Evolutionary conservation across 2,797 vertebrate genomes (phyloP).

Genomic region (Girardinus metallicus): DNA sequence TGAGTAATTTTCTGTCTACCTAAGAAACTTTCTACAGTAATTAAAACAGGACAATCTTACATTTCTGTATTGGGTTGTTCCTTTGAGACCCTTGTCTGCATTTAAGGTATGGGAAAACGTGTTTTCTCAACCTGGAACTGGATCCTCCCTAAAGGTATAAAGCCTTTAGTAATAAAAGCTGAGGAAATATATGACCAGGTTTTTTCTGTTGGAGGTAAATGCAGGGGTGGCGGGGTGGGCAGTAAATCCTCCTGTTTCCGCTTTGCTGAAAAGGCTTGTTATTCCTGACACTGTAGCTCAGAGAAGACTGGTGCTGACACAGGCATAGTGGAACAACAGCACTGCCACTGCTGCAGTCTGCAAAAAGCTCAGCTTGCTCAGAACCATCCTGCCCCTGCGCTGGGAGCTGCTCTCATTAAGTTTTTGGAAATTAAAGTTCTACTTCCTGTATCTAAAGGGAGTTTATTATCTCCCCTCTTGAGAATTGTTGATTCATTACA

Average conservation of each 20-base stretch:
- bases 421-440: slow-evolving; percentile 12
- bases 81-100: neutral
- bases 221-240: slow-evolving; percentile 32
- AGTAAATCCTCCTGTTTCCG: slow-evolving; percentile 66
- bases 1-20: neutral
- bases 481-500: slow-evolving; percentile 59
- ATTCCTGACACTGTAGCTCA: slow-evolving; percentile 29
- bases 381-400: neutral
- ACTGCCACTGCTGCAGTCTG: slow-evolving; percentile 25
- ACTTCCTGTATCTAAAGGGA: slow-evolving; percentile 56
- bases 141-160: slow-evolving; percentile 56
- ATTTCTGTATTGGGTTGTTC: slow-evolving; percentile 3
- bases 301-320: slow-evolving; percentile 30
- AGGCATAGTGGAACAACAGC: slow-evolving; percentile 30
- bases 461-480: slow-evolving; percentile 56
- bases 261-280: slow-evolving; percentile 40
- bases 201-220: slow-evolving; percentile 71
- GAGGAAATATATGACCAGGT: slow-evolving; percentile 65
- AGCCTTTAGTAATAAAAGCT: slow-evolving; percentile 56
- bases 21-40: slow-evolving; percentile 14
- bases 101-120: slow-evolving; percentile 29
- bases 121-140: slow-evolving; percentile 51
- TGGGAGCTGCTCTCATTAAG: slow-evolving; percentile 26
- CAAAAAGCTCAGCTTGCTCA: neutral
- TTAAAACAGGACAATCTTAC: slow-evolving; percentile 2